Conservation (phyloP, 2,113 vertebrate genomes). For the human region GRCh38 chr11:115874001-115874500, state of each 20-base stretch:
- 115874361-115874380: neutral
- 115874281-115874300: neutral
- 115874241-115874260: neutral
- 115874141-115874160: constrained; percentile 2
- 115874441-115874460: neutral
- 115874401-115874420: neutral
- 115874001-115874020: constrained; percentile 51
- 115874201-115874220: neutral
- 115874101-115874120: neutral
- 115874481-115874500: neutral
- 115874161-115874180: neutral
- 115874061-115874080: constrained; percentile 27
- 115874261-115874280: neutral
- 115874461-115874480: neutral
- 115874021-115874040: neutral
- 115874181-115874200: constrained; percentile 27
- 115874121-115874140: constrained; percentile 1
- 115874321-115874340: neutral
- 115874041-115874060: constrained; percentile 26
- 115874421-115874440: neutral
- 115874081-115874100: neutral
- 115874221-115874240: neutral
- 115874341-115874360: neutral
- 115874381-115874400: neutral
- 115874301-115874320: neutral